A percentile compares a stretch with the other conserved stretches of the same genome.
phyloP scores from a whole-genome alignment of 2,113 vertebrate genomes.

The Pomatorhinus ruficollis region DNA sequence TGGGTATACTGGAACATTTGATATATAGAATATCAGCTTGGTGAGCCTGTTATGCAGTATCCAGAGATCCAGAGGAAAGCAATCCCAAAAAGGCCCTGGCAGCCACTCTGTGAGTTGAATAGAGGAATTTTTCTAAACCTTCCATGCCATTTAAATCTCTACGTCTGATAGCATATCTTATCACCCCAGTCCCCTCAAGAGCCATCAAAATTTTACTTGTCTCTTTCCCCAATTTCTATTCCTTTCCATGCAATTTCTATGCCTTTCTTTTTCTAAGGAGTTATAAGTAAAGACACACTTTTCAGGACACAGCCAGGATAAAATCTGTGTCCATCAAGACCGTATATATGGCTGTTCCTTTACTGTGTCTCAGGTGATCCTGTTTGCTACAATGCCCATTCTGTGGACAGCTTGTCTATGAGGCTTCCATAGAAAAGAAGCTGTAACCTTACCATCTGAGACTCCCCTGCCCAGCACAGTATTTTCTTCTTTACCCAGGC shows the following conservation, averaged over 20 bases:
- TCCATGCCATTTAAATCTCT: neutral
- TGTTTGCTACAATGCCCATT: accelerated
- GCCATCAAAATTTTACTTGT: neutral
- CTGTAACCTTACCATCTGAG: neutral
- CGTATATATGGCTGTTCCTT: neutral
- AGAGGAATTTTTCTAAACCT: neutral
- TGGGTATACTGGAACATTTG: neutral
- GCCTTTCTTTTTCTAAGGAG: neutral
- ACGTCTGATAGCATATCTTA: neutral
- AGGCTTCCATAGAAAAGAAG: neutral
- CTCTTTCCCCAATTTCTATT: neutral
- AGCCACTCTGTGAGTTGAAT: neutral
- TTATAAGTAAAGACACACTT: neutral
- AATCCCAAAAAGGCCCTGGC: accelerated
- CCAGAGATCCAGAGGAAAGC: neutral
- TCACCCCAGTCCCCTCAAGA: neutral
- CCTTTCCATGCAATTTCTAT: neutral
- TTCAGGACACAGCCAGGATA: neutral
- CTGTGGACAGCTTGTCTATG: neutral
- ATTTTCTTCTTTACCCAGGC: neutral
- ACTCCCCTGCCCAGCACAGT: neutral
- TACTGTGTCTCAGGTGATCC: neutral
- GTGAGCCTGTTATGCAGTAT: neutral
- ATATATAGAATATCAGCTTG: neutral
- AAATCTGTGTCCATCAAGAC: neutral